phyloP scores from a whole-genome alignment of 1,140 invertebrate genomes.

The Drosophila sechellia region DNA sequence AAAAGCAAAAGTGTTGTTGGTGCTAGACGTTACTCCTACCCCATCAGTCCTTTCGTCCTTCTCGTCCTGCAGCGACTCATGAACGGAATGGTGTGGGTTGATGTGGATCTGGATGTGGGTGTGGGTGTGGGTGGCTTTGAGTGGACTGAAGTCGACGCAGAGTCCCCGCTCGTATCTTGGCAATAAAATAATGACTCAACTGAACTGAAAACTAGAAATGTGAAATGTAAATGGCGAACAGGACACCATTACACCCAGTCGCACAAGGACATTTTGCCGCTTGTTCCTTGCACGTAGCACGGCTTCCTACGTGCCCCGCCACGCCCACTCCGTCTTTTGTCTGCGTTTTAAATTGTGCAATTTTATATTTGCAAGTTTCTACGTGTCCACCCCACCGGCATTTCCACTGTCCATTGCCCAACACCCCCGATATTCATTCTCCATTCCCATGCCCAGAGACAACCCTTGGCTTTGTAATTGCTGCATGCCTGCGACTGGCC shows the following conservation, averaged over 20 bases:
- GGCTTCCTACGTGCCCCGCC: conserved; percentile 25
- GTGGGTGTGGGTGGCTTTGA: background rate
- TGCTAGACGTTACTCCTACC: conserved; percentile 27
- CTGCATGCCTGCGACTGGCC: conserved; percentile 61
- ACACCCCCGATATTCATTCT: background rate
- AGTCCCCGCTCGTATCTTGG: conserved; percentile 68
- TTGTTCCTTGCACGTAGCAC: conserved; percentile 59
- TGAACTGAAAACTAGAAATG: conserved; percentile 83
- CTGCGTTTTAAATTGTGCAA: conserved; percentile 79
- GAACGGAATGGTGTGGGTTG: background rate
- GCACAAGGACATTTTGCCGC: conserved; percentile 39
- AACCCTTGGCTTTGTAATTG: conserved; percentile 65
- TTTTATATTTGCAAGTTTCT: conserved; percentile 82
- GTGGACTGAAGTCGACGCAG: conserved; percentile 50
- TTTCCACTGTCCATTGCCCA: background rate
- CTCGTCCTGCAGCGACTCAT: conserved; percentile 56
- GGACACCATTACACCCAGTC: conserved; percentile 49
- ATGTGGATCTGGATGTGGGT: background rate
- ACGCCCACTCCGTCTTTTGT: conserved; percentile 43
- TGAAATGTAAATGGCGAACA: conserved; percentile 80
- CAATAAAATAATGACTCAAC: conserved; percentile 84
- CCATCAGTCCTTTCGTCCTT: background rate
- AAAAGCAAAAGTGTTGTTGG: conserved; percentile 76
- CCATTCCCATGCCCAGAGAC: conserved; percentile 10
- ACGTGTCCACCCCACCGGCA: conserved; percentile 30